Conservation (phyloP, 1,140 invertebrate species). For the Drosophila sp. region DNA sequence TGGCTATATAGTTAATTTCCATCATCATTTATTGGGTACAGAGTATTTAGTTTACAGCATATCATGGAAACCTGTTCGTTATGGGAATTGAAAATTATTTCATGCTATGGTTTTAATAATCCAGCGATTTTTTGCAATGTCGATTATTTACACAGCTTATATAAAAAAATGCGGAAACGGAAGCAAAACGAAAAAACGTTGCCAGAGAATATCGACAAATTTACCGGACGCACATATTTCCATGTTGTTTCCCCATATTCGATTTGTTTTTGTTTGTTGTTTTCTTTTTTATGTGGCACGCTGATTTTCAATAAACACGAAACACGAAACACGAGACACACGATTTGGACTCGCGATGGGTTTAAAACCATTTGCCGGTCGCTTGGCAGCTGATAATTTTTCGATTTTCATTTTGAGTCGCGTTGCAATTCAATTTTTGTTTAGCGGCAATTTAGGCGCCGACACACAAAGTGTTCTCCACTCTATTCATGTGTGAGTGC, state of each 20-base stretch:
- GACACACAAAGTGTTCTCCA: slow-evolving; percentile 11
- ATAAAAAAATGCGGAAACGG: slow-evolving; percentile 39
- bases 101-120: slow-evolving; percentile 70
- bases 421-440: slow-evolving; percentile 71
- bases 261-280: no score
- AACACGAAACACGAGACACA: neutral
- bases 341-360: slow-evolving; percentile 8
- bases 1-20: neutral
- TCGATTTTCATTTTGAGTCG: slow-evolving; percentile 59
- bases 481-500: slow-evolving; percentile 3
- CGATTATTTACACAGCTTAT: slow-evolving; percentile 45
- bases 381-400: slow-evolving; percentile 60
- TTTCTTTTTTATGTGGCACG: slow-evolving; percentile 6
- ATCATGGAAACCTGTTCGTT: neutral
- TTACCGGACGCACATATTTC: slow-evolving; percentile 52
- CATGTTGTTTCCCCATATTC: slow-evolving; percentile 24
- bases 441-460: slow-evolving; percentile 48
- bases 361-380: slow-evolving; percentile 47
- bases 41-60: slow-evolving; percentile 4
- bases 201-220: slow-evolving; percentile 51
- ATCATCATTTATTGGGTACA: neutral
- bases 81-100: slow-evolving; percentile 53
- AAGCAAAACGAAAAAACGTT: slow-evolving; percentile 43
- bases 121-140: slow-evolving; percentile 30
- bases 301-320: slow-evolving; percentile 40